Conservation (phyloP, 2,113 vertebrate genomes). For the Anhinga rufa region DNA sequence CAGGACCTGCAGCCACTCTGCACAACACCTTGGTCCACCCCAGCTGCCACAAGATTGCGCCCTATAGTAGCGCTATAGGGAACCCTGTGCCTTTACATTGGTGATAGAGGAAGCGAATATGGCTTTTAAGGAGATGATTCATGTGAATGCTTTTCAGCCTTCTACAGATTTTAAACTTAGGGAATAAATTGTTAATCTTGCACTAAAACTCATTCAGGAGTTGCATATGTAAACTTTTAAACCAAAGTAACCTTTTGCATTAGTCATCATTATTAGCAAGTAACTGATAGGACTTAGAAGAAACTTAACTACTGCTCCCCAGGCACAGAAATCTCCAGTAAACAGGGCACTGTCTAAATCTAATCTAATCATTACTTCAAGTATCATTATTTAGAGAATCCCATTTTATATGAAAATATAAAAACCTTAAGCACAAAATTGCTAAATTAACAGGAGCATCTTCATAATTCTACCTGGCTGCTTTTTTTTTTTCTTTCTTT, state of each 20-base stretch:
- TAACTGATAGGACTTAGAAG: neutral
- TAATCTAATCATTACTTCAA: neutral
- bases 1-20: neutral
- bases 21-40: neutral
- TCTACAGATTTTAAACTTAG: neutral
- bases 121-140: neutral
- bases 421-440: neutral
- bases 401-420: neutral
- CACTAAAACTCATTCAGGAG: neutral
- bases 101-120: neutral
- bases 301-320: neutral
- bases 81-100: neutral
- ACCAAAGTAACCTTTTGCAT: neutral
- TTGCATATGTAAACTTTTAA: neutral
- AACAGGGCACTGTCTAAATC: neutral
- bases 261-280: neutral
- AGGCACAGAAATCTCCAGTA: neutral
- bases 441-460: neutral
- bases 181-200: neutral
- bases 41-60: rapidly evolving
- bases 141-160: neutral
- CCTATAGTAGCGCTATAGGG: neutral
- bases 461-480: neutral
- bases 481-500: neutral
- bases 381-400: neutral